These are phyloP conservation scores for Bovichtus diacanthus DNA, from an alignment of 2,797 vertebrate genomes.

Conservation along the genomic window DNA sequence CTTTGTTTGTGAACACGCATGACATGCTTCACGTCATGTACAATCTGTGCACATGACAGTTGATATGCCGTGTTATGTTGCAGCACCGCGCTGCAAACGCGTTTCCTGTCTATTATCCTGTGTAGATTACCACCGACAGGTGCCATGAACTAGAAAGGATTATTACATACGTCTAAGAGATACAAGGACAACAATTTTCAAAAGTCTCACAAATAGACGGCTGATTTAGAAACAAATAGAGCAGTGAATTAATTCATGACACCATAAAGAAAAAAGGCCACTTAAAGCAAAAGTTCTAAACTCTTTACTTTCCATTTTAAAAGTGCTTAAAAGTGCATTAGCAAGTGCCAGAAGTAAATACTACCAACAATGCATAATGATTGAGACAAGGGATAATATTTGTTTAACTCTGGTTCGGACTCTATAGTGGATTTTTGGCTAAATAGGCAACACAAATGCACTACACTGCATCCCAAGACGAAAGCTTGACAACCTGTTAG, in stretches of 20 bases:
- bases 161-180: neutral
- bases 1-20: conserved; percentile 6
- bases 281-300: neutral
- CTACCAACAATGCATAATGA: neutral
- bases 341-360: conserved; percentile 12
- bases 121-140: conserved; percentile 7
- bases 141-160: too few species aligned
- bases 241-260: neutral
- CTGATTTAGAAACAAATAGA: neutral
- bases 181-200: neutral
- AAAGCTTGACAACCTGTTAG: conserved; percentile 30
- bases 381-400: conserved; percentile 1
- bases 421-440: neutral
- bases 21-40: conserved; percentile 7
- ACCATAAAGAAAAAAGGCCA: neutral
- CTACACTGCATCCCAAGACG: neutral
- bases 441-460: conserved; percentile 27
- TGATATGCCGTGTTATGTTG: conserved; percentile 2
- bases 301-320: neutral
- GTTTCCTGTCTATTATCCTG: conserved; percentile 12
- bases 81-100: conserved; percentile 7
- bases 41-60: conserved; percentile 12
- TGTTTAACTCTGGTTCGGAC: neutral
- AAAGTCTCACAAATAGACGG: neutral
- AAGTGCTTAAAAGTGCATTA: neutral